Evolutionary conservation across 2,888 invertebrate genomes (phyloP).

Genomic region (Lasioglossum lativentre): DNA sequence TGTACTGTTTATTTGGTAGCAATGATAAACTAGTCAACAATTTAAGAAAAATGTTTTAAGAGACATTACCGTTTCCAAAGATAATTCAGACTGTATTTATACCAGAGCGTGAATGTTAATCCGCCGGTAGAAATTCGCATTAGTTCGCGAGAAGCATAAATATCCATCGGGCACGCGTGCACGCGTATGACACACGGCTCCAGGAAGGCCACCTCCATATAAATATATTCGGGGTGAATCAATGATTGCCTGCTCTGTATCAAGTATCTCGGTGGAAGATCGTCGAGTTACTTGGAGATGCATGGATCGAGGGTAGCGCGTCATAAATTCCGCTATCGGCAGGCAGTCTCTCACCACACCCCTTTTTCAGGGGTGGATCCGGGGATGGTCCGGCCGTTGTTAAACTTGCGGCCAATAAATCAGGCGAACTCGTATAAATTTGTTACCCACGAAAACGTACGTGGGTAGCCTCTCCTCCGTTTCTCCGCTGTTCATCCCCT

Average conservation of each 20-base stretch:
- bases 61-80: too few species aligned
- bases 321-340: constrained; percentile 81
- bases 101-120: not conserved
- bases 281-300: constrained; percentile 72
- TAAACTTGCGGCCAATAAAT: constrained; percentile 82
- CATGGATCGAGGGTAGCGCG: constrained; percentile 74
- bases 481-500: not conserved
- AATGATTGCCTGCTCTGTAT: constrained; percentile 62
- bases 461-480: constrained; percentile 65
- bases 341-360: constrained; percentile 68
- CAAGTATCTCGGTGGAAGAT: constrained; percentile 66
- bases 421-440: constrained; percentile 82
- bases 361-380: constrained; percentile 68
- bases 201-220: constrained; percentile 27
- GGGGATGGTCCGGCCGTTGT: constrained; percentile 75
- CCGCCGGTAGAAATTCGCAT: not conserved
- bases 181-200: constrained; percentile 38
- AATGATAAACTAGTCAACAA: not conserved
- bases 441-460: constrained; percentile 80
- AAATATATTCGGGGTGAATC: constrained; percentile 60
- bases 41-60: not conserved
- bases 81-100: too few species aligned
- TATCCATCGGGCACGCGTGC: constrained; percentile 19
- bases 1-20: not conserved
- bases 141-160: constrained; percentile 26